phyloP scores from a whole-genome alignment of 1,140 invertebrate genomes.

The Scaptodrosophila lebanonensis region DNA sequence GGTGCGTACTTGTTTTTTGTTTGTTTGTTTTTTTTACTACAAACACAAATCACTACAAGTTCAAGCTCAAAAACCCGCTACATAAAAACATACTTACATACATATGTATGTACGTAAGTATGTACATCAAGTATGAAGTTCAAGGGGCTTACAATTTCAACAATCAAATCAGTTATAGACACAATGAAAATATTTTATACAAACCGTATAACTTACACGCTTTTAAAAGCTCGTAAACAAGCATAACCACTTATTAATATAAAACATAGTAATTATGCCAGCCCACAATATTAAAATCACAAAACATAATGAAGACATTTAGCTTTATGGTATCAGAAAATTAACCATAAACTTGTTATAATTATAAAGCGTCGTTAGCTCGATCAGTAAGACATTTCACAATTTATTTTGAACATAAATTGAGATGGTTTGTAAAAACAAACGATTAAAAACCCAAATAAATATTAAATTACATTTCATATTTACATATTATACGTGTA shows the following conservation, averaged over 20 bases:
- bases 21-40: too few relatives aligned
- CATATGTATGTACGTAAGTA: neutral
- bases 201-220: conserved; percentile 28
- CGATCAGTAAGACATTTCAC: too few relatives aligned
- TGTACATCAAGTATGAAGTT: too few relatives aligned
- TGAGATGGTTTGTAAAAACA: too few relatives aligned
- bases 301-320: conserved; percentile 46
- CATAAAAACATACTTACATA: conserved; percentile 14
- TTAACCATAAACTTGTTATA: conserved; percentile 31
- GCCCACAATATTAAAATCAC: conserved; percentile 4
- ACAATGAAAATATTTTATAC: conserved; percentile 34
- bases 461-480: too few relatives aligned
- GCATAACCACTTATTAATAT: conserved; percentile 12
- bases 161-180: conserved; percentile 40
- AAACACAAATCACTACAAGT: conserved; percentile 23
- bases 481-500: too few relatives aligned
- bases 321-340: conserved; percentile 11
- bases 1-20: too few relatives aligned
- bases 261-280: conserved; percentile 4
- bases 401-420: too few relatives aligned
- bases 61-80: conserved; percentile 44
- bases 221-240: conserved; percentile 35
- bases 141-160: too few relatives aligned
- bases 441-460: too few relatives aligned
- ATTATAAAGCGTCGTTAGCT: conserved; percentile 25